These are phyloP conservation scores for Atherinomorus stipes DNA, from an alignment of 2,113 vertebrate genomes.

Conservation along the genomic window DNA sequence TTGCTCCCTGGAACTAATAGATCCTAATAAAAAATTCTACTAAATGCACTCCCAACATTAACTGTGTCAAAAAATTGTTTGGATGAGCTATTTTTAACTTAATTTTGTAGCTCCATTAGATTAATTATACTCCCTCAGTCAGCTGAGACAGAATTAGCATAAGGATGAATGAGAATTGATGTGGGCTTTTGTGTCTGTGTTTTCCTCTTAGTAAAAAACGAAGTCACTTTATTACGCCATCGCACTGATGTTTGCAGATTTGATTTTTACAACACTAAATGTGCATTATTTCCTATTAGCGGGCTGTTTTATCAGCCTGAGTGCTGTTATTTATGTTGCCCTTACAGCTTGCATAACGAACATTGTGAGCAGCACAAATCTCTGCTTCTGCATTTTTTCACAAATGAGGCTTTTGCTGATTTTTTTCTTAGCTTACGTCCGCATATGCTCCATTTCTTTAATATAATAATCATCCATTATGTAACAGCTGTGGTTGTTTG, in stretches of 20 bases:
- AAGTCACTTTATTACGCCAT: constrained; percentile 38
- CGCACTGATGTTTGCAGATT: constrained; percentile 45
- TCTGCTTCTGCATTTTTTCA: constrained; percentile 34
- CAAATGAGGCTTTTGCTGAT: constrained; percentile 37
- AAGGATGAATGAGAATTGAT: constrained; percentile 35
- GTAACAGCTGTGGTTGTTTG: constrained; percentile 8
- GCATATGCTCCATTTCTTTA: constrained; percentile 35
- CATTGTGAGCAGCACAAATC: constrained; percentile 23
- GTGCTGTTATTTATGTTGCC: constrained; percentile 56
- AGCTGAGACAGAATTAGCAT: constrained; percentile 39
- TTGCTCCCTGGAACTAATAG: neutral
- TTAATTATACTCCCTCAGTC: constrained; percentile 37
- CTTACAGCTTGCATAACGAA: constrained; percentile 59
- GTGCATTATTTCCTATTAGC: constrained; percentile 66
- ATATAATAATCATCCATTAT: constrained; percentile 8
- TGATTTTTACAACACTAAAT: constrained; percentile 53
- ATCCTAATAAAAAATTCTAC: neutral
- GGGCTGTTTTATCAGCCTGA: constrained; percentile 59
- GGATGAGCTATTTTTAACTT: constrained; percentile 15
- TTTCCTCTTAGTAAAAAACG: constrained; percentile 47
- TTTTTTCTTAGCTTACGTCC: neutral
- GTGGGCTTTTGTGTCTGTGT: constrained; percentile 36
- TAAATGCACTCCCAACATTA: constrained; percentile 18
- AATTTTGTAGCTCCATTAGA: constrained; percentile 21
- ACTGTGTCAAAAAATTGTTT: constrained; percentile 6